A percentile compares a stretch with the other conserved stretches of the same genome.
phyloP scores from a whole-genome alignment of 2,888 invertebrate species.

The Drosophila quasianomalipes region DNA sequence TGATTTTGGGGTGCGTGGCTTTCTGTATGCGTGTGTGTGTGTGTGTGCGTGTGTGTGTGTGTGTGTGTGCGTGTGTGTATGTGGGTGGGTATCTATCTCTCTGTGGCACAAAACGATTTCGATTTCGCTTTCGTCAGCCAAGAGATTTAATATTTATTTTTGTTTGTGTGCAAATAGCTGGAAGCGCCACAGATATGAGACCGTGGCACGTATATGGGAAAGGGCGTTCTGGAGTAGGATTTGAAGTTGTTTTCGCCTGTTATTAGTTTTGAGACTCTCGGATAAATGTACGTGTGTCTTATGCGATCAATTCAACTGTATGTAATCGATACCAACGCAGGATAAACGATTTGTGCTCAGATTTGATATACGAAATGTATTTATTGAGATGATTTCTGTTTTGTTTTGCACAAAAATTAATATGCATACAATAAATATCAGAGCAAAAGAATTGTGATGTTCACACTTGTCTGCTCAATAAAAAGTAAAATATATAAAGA shows the following conservation, averaged over 20 bases:
- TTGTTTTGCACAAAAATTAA: not conserved
- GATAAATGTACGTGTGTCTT: constrained; percentile 32
- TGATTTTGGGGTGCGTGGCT: constrained; percentile 18
- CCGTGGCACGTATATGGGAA: not conserved
- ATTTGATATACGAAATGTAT: not conserved
- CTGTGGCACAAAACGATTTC: constrained; percentile 66
- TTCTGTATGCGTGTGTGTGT: not conserved
- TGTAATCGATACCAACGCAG: constrained; percentile 20
- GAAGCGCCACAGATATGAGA: constrained; percentile 73
- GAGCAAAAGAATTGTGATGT: not conserved
- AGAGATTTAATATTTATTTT: constrained; percentile 79
- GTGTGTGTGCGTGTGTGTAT: not conserved
- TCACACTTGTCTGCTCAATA: not conserved
- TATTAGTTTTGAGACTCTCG: constrained; percentile 50
- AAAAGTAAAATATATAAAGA: not conserved
- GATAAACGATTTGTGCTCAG: not conserved
- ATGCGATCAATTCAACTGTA: constrained; percentile 22
- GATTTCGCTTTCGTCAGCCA: constrained; percentile 56
- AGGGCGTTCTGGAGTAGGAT: not conserved
- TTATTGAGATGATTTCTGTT: not conserved
- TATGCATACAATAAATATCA: not conserved
- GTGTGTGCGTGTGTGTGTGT: constrained; percentile 5
- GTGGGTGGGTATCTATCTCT: constrained; percentile 29
- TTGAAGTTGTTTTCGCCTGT: constrained; percentile 37
- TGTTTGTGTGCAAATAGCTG: constrained; percentile 83